phyloP scores from a whole-genome alignment of 2,113 vertebrate species.

The Leucoraja erinaceus region DNA sequence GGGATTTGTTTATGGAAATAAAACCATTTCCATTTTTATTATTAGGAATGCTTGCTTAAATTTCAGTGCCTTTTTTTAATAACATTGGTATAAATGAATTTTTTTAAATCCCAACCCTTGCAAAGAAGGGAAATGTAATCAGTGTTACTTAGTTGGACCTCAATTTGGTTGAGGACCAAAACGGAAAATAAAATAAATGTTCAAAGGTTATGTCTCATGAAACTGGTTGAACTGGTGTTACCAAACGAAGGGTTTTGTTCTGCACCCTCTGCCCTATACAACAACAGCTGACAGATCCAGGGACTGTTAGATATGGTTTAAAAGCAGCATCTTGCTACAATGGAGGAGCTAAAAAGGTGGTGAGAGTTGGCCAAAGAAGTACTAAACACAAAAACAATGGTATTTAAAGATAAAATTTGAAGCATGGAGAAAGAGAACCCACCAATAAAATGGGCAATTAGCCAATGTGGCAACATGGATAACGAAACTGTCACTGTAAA shows the following conservation, averaged over 20 bases:
- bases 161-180: background rate
- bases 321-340: background rate
- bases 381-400: background rate
- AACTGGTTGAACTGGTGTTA: background rate
- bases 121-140: background rate
- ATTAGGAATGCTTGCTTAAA: background rate
- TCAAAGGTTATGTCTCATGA: background rate
- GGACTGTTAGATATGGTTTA: background rate
- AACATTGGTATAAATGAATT: background rate
- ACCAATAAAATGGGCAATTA: background rate
- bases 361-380: background rate
- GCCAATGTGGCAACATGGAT: background rate
- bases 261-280: background rate
- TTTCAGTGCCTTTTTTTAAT: background rate
- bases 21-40: background rate
- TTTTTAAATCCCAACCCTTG: background rate
- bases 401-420: background rate
- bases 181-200: background rate
- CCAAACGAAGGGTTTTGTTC: background rate
- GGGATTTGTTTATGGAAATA: background rate
- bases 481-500: background rate
- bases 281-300: background rate
- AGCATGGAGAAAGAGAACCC: background rate
- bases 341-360: background rate
- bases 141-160: background rate